A percentile compares a stretch with the other conserved stretches of the same genome.
Conservation (phyloP, 2,888 invertebrate species). For the Protodeltote pygarga region DNA sequence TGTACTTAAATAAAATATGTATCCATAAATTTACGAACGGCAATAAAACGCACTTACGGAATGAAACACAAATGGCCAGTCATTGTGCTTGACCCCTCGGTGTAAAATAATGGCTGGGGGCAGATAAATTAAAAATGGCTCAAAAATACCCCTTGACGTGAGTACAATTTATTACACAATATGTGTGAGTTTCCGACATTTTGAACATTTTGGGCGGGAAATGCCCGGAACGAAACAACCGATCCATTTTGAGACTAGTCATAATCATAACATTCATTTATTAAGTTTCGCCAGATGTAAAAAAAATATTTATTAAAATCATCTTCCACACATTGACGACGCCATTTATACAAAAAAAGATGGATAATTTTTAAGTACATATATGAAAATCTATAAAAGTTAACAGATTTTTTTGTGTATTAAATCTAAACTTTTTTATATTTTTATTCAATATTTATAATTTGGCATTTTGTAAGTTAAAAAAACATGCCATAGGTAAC, state of each 20-base stretch:
- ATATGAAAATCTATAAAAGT: neutral
- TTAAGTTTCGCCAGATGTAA: too few relatives aligned
- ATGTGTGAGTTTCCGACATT: conserved; percentile 59
- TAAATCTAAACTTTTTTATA: neutral
- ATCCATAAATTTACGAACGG: conserved; percentile 64
- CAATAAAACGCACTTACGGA: conserved; percentile 78
- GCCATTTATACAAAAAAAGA: too few relatives aligned
- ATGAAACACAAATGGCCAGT: conserved; percentile 64
- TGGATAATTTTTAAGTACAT: too few relatives aligned
- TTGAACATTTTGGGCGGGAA: conserved; percentile 35
- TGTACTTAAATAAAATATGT: conserved; percentile 32
- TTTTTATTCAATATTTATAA: neutral
- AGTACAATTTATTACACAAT: conserved; percentile 57
- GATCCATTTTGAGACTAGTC: conserved; percentile 24
- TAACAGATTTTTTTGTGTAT: neutral
- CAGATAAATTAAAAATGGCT: conserved; percentile 86
- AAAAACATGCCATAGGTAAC: too few relatives aligned
- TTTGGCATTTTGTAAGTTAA: too few relatives aligned
- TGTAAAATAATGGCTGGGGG: conserved; percentile 82
- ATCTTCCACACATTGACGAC: too few relatives aligned
- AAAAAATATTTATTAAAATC: too few relatives aligned
- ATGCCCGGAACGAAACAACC: conserved; percentile 34
- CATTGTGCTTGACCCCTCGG: conserved; percentile 83
- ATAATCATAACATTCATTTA: conserved; percentile 35
- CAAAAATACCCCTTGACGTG: conserved; percentile 84